Conservation (phyloP, 2,797 vertebrate species). For the Molossus alvarezi region DNA sequence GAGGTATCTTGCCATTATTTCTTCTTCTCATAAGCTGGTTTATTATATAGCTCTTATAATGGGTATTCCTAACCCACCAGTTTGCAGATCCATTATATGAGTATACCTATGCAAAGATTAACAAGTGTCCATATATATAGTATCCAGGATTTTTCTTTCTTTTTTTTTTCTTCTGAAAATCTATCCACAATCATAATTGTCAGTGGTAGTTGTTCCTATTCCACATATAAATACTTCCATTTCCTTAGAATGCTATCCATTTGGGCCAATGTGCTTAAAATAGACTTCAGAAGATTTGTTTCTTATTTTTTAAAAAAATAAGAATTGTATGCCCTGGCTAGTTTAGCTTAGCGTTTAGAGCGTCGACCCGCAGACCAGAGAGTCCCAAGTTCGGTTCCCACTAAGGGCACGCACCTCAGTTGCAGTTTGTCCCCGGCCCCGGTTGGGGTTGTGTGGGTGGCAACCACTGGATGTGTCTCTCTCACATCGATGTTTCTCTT, state of each 20-base stretch:
- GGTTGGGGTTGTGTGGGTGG: too few relatives aligned
- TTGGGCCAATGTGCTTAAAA: background rate
- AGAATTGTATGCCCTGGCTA: too few relatives aligned
- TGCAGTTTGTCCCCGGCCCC: too few relatives aligned
- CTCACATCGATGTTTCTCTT: too few relatives aligned
- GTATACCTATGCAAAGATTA: background rate
- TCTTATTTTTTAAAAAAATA: too few relatives aligned
- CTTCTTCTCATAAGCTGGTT: background rate
- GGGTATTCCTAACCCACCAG: background rate
- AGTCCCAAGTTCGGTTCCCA: too few relatives aligned
- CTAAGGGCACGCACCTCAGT: too few relatives aligned
- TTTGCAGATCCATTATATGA: slow-evolving; percentile 7
- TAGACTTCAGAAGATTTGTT: background rate
- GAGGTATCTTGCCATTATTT: slow-evolving; percentile 2
- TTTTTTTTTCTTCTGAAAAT: background rate
- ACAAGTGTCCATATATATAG: background rate
- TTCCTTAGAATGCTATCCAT: background rate
- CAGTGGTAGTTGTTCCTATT: background rate
- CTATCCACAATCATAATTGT: background rate
- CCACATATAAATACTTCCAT: background rate
- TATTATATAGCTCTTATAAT: background rate
- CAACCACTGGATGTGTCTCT: too few relatives aligned
- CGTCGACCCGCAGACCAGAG: too few relatives aligned
- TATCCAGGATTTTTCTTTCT: background rate
- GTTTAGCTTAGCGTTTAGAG: too few relatives aligned